Evolutionary conservation across 2,113 vertebrate species (phyloP), one percentile per base, ranked within the genome.

Genomic region (Caracal caracal): DNA sequence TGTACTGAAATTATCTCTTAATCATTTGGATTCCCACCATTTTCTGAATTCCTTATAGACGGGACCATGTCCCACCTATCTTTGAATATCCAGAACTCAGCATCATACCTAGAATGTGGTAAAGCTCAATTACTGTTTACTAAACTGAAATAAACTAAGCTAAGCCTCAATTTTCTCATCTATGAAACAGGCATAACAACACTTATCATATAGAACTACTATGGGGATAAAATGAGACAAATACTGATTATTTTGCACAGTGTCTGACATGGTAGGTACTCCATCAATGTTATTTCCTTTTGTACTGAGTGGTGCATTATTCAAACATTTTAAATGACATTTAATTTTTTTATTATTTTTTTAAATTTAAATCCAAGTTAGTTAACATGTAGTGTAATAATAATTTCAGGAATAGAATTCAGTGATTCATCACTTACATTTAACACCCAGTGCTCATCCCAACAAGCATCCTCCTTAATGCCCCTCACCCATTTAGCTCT

Each of bases 141-240:
- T 75, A 88, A 95, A 80, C 33, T 37, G 40, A 88, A 95, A 43
- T 35, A 86, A 66, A 88, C 51, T 86, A 76, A 95, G 47, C 75
- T 94, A 90, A 78, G 53, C 12, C 37, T 79, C 71, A 22, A 37
- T 81, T 81, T 94, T 88, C 37, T 96, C 49, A 76, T 65, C 17
- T 61, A 89, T 81, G 40, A 95, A 93, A 92, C 40, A 30, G 33
- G 24, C 10, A 81, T n/a, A 76, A 51, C 2, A 88, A 73, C n/a
- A 70, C 5, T 49, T 37, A 33, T 63, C 78, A 75, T 10, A 43
- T 19, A 19, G 33, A 56, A 71, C 26, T 78, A 86, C 35, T n/a
- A 49, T 3, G 26, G 35, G 53, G 6, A 88, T 88, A 51, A 84
- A 84, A 85, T 22, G 63, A 75, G 28, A 73, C 19, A 49, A 88